A percentile compares a stretch with the other conserved stretches of the same genome.
phyloP scores from a whole-genome alignment of 2,797 vertebrate species.

The Acropternis orthonyx region DNA sequence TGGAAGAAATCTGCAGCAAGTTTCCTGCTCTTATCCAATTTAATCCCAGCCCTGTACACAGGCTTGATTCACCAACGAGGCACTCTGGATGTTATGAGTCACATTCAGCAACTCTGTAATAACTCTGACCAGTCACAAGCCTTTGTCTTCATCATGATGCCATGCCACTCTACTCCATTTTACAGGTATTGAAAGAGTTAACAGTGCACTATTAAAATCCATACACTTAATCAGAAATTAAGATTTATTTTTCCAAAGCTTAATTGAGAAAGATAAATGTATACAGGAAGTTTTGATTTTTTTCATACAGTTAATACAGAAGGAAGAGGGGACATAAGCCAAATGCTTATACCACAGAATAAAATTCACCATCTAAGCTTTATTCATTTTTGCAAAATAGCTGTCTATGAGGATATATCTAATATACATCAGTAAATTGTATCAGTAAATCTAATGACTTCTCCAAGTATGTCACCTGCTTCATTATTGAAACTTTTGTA shows the following conservation, averaged over 20 bases:
- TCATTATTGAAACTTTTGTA: not conserved
- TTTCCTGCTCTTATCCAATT: constrained; percentile 82
- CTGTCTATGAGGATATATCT: not conserved
- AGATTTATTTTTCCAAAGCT: not conserved
- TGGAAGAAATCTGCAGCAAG: constrained; percentile 82
- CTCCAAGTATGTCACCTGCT: not conserved
- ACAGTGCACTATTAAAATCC: not conserved
- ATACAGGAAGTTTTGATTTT: not conserved
- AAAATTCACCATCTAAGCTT: not conserved
- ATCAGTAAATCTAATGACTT: not conserved
- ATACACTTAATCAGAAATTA: not conserved
- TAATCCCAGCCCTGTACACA: constrained; percentile 86
- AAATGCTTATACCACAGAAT: not conserved
- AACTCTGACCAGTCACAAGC: constrained; percentile 21
- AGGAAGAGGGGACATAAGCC: not conserved
- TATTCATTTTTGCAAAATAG: not conserved
- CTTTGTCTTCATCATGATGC: constrained; percentile 90
- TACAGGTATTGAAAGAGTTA: constrained; percentile 84
- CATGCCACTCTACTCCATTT: constrained; percentile 94
- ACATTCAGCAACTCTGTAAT: constrained; percentile 83
- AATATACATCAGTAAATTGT: no score
- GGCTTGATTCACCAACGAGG: constrained; percentile 94
- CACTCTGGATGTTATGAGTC: constrained; percentile 87
- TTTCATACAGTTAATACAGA: not conserved
- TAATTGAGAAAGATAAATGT: not conserved